These are phyloP conservation scores for Procavia capensis DNA, from an alignment of 2,113 vertebrate species.

Conservation along the genomic window DNA sequence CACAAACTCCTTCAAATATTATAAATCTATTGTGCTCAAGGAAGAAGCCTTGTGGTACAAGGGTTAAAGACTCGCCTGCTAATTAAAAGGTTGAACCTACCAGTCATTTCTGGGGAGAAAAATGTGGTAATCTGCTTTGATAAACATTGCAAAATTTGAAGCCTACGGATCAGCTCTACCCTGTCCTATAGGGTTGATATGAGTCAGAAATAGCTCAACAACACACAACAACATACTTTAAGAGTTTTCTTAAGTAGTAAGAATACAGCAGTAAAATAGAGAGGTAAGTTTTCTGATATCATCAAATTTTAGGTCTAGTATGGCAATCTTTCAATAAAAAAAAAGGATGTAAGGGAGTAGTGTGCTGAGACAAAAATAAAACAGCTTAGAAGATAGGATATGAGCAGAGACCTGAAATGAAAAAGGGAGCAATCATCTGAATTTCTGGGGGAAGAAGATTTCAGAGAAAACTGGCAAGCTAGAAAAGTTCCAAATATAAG, in stretches of 20 bases:
- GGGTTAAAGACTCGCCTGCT: too few relatives aligned
- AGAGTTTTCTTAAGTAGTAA: background rate
- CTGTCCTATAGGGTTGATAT: too few relatives aligned
- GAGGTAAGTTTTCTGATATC: background rate
- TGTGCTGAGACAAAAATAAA: slow-evolving; percentile 9
- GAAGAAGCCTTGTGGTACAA: too few relatives aligned
- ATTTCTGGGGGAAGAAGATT: background rate
- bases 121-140: too few relatives aligned
- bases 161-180: too few relatives aligned
- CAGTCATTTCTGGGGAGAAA: too few relatives aligned
- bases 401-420: background rate
- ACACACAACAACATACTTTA: background rate
- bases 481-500: background rate
- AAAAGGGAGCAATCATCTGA: background rate
- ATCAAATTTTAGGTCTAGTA: background rate
- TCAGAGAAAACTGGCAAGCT: background rate
- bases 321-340: background rate
- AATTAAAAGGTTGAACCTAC: too few relatives aligned
- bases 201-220: too few relatives aligned
- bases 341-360: background rate
- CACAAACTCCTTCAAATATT: slow-evolving; percentile 10
- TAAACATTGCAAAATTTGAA: too few relatives aligned
- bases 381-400: background rate
- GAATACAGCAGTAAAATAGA: background rate
- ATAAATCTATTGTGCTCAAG: background rate